Evolutionary conservation across 1,140 invertebrate species (phyloP).

Genomic region (Agrilus planipennis): DNA sequence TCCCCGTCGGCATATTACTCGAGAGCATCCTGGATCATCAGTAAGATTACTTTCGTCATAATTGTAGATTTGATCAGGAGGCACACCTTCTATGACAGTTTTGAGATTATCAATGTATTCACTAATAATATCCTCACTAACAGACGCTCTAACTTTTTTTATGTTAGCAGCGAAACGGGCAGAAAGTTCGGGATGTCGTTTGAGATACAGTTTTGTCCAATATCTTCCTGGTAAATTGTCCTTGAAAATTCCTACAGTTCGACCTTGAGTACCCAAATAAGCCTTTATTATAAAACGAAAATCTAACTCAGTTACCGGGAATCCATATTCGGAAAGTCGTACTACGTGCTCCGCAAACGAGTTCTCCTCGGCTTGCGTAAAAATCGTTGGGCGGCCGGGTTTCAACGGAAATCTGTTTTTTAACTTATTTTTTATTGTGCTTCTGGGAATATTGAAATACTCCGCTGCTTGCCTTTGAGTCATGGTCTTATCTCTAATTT

Average conservation of each 20-base stretch:
- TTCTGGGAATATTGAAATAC: too few species aligned
- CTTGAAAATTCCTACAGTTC: neutral
- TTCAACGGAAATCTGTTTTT: too few species aligned
- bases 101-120: slow-evolving; percentile 8
- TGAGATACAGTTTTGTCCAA: slow-evolving; percentile 3
- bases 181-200: slow-evolving; percentile 1
- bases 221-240: slow-evolving; percentile 1
- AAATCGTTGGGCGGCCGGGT: too few species aligned
- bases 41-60: slow-evolving; percentile 30
- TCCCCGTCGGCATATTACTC: neutral
- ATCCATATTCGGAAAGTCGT: too few species aligned
- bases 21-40: slow-evolving; percentile 5
- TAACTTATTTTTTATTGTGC: too few species aligned
- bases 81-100: slow-evolving; percentile 3
- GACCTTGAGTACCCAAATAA: neutral
- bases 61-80: slow-evolving; percentile 24
- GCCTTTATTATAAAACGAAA: neutral
- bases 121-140: slow-evolving; percentile 2
- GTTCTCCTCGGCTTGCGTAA: too few species aligned
- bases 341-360: too few species aligned
- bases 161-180: slow-evolving; percentile 6
- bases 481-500: too few species aligned
- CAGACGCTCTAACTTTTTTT: slow-evolving; percentile 5
- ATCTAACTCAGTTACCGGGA: neutral
- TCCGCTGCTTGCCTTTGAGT: too few species aligned